phyloP scores from a whole-genome alignment of 2,113 vertebrate genomes.

The Seriola dumerili region DNA sequence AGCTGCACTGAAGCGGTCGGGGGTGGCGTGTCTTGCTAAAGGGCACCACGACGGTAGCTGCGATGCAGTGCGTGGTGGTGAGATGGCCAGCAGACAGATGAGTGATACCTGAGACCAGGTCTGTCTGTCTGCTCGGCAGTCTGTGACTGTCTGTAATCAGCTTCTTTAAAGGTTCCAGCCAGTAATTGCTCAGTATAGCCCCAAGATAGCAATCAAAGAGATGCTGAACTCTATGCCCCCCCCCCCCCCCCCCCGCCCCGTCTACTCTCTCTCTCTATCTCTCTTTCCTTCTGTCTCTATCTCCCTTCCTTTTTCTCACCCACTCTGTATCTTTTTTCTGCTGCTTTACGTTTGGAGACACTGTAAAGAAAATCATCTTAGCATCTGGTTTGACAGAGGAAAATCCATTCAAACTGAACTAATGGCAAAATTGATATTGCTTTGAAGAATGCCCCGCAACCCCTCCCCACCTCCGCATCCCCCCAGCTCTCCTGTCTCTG shows the following conservation, averaged over 20 bases:
- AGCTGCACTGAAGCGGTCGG: slow-evolving; percentile 6
- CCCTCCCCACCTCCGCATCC: not conserved
- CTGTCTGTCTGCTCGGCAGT: slow-evolving; percentile 72
- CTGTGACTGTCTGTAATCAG: slow-evolving; percentile 85
- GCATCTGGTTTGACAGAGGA: slow-evolving; percentile 71
- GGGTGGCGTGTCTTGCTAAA: slow-evolving; percentile 13
- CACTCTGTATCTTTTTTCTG: slow-evolving; percentile 42
- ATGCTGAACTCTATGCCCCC: slow-evolving; percentile 77
- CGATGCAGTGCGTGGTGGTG: slow-evolving; percentile 1
- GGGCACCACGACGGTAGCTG: not conserved
- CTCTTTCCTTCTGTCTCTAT: slow-evolving; percentile 26
- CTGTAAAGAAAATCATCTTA: slow-evolving; percentile 76
- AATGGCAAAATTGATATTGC: slow-evolving; percentile 86
- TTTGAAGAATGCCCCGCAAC: slow-evolving; percentile 78
- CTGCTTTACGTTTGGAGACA: slow-evolving; percentile 67
- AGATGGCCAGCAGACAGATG: slow-evolving; percentile 55
- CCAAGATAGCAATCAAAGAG: slow-evolving; percentile 92
- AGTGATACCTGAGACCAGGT: slow-evolving; percentile 72
- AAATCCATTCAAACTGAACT: slow-evolving; percentile 84
- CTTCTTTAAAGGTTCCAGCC: slow-evolving; percentile 88
- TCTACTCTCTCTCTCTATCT: slow-evolving; percentile 45
- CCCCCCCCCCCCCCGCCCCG: slow-evolving; percentile 61
- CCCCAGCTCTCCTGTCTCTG: slow-evolving; percentile 42
- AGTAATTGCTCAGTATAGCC: slow-evolving; percentile 90
- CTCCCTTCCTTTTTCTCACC: slow-evolving; percentile 8